Evolutionary conservation across 1,140 invertebrate species (phyloP), one percentile per base, ranked within the genome.

Genomic region (Atta colombica): DNA sequence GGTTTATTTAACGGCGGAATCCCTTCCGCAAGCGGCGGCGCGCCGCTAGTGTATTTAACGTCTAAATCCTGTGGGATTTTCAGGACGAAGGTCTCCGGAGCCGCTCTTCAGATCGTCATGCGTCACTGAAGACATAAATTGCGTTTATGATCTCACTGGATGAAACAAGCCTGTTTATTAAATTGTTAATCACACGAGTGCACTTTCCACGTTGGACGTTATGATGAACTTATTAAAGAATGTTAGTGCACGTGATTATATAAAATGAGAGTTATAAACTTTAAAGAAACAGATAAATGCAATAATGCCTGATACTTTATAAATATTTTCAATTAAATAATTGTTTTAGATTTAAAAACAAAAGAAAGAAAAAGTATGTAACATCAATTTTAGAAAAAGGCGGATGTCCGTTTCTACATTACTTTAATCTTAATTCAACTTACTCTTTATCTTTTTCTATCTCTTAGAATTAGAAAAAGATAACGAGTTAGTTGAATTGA

Each of bases 1-100:
- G n/a, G 80, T 74, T 87, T 80, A 71, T 87, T 84, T 80, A 85
- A 87, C 78, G 77, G 72, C n/a, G 72, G n/a, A 58, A 87, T 87
- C 86, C 60, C 71, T 89, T 77, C 28, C 60, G 77, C 60, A 85
- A 77, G 60, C 60, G 66, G 31, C 8, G 53, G 53, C n/a, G 51
- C 69, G 8, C n/a, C 39, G 49, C 31, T 18, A n/a, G n/a, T 49
- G 21, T 85, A 75, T 85, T 71, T 72, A 78, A 74, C 25, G 55
- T 84, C 55, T 74, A 84, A 84, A 84, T 84, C 80, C 68, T n/a
- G 55, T 45, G 39, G 49, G 80, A 74, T 84, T 84, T 75, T 61
- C 55, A 31, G 68, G 35, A 82, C 80, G 39, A 61, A 61, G 55
- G 58, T 84, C 69, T 51, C 80, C 68, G 80, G 39, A 5, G 69